A percentile compares a stretch with the other conserved stretches of the same genome.
Conservation (phyloP, 2,888 invertebrate genomes). For the Fragum sueziense region DNA sequence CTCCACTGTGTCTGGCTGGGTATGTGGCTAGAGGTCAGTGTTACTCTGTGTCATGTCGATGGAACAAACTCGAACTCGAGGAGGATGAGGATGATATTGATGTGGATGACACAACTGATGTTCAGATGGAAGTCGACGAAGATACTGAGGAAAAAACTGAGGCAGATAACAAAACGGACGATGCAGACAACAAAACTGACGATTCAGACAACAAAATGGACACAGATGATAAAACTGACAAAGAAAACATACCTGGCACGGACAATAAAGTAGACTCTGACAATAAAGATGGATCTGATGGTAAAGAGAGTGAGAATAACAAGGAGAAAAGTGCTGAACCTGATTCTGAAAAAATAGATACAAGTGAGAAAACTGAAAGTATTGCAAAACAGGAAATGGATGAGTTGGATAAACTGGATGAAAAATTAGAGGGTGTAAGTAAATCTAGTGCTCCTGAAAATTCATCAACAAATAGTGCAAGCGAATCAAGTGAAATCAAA, state of each 20-base stretch:
- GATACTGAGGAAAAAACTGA: slow-evolving; percentile 48
- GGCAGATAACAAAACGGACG: slow-evolving; percentile 11
- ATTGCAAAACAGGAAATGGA: slow-evolving; percentile 58
- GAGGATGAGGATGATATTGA: slow-evolving; percentile 66
- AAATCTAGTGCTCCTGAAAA: slow-evolving; percentile 16
- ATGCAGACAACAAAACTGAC: not conserved
- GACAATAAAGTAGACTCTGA: too few relatives aligned
- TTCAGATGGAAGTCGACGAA: slow-evolving; percentile 60
- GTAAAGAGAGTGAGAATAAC: slow-evolving; percentile 13
- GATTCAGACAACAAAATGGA: not conserved
- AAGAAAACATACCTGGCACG: too few relatives aligned
- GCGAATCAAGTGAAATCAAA: slow-evolving; percentile 32
- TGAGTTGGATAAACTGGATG: slow-evolving; percentile 73
- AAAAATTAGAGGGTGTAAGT: slow-evolving; percentile 40
- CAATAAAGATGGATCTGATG: slow-evolving; percentile 41
- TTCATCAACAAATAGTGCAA: slow-evolving; percentile 27
- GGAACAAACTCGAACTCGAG: slow-evolving; percentile 42
- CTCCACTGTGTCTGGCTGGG: slow-evolving; percentile 66
- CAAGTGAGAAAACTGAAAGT: slow-evolving; percentile 35
- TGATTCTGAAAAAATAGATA: slow-evolving; percentile 30
- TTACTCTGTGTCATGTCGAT: slow-evolving; percentile 61
- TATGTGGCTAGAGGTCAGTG: slow-evolving; percentile 50
- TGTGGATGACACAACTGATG: slow-evolving; percentile 58
- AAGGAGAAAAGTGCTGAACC: not conserved
- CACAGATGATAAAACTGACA: slow-evolving; percentile 42